Evolutionary conservation across 2,113 vertebrate genomes (phyloP).

Genomic region (Anhinga anhinga): DNA sequence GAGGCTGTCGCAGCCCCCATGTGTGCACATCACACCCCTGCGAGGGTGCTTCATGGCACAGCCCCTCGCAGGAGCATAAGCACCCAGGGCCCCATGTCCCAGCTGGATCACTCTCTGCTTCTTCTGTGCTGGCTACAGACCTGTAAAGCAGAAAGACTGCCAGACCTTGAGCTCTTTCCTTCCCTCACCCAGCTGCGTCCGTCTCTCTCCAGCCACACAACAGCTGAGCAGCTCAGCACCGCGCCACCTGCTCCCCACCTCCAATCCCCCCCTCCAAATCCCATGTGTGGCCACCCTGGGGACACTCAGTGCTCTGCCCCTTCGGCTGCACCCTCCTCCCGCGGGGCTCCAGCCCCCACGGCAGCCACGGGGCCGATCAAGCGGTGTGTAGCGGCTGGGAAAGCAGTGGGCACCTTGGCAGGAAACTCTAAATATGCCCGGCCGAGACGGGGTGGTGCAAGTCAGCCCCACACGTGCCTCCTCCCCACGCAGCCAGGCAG

Average conservation of each 20-base stretch:
- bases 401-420: not conserved
- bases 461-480: fast-evolving
- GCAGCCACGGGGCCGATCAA: fast-evolving
- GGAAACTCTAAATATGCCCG: fast-evolving
- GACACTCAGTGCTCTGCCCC: not conserved
- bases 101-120: not conserved
- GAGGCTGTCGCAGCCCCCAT: not conserved
- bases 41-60: not conserved
- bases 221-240: constrained; percentile 78
- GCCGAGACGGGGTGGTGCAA: not conserved
- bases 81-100: not conserved
- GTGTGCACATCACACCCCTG: not conserved
- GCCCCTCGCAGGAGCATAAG: not conserved
- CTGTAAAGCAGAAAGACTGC: constrained; percentile 27
- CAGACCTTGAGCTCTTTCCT: constrained; percentile 7
- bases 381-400: fast-evolving
- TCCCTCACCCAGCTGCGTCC: constrained; percentile 67
- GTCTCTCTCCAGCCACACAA: constrained; percentile 53
- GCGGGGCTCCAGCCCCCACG: not conserved
- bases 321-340: not conserved
- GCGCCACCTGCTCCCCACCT: constrained; percentile 78
- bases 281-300: not conserved
- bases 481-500: not conserved
- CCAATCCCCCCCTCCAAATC: not conserved
- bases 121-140: not conserved